A percentile compares a stretch with the other conserved stretches of the same genome.
Conservation (phyloP, 2,797 vertebrate species). For the Coracias cyanogaster region DNA sequence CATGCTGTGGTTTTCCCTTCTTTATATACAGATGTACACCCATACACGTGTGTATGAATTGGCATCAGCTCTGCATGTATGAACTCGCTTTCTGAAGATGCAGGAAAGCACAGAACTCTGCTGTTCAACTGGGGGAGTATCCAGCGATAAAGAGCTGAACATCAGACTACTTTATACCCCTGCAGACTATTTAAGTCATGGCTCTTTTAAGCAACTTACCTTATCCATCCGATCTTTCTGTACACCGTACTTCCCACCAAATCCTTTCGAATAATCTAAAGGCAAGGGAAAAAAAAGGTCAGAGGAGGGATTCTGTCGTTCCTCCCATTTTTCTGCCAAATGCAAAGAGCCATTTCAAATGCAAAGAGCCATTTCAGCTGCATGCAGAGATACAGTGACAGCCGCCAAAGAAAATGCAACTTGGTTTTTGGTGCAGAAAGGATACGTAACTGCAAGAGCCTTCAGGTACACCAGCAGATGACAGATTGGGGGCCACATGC, state of each 20-base stretch:
- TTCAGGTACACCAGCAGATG: conserved; percentile 14
- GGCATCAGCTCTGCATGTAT: background rate
- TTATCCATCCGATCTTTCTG: conserved; percentile 95
- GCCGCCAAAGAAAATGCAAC: conserved; percentile 45
- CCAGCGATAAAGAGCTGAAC: background rate
- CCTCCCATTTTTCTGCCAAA: background rate
- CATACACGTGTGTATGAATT: background rate
- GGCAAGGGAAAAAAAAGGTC: background rate
- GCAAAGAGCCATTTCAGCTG: background rate
- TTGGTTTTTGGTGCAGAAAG: conserved; percentile 22
- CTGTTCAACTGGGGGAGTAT: background rate
- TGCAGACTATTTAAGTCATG: background rate
- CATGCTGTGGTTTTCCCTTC: background rate
- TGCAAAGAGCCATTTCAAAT: background rate
- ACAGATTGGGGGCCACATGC: background rate
- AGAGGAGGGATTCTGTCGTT: background rate
- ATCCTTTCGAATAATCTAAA: conserved; percentile 94
- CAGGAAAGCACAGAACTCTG: background rate
- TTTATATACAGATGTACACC: background rate
- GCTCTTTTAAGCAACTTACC: conserved; percentile 57
- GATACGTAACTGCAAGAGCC: conserved; percentile 10
- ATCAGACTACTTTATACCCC: background rate
- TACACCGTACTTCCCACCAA: conserved; percentile 94
- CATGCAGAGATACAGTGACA: conserved; percentile 49
- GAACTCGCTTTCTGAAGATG: background rate